Conservation (phyloP, 2,797 vertebrate genomes). For the Danionella dracula region DNA sequence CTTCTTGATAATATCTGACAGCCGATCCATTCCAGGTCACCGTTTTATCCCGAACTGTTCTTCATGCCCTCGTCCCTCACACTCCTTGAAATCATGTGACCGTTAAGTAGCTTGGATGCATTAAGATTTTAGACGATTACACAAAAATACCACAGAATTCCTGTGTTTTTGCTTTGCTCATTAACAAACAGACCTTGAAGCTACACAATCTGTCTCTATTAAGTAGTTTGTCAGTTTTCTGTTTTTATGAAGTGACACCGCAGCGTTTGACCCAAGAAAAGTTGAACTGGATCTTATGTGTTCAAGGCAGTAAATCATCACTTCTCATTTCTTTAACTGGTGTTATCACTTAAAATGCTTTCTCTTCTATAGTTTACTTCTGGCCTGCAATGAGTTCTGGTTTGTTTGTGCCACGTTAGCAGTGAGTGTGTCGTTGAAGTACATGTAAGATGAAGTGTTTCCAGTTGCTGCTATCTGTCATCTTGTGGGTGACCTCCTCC, state of each 20-base stretch:
- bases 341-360: conserved; percentile 11
- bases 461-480: conserved; percentile 44
- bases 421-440: background rate
- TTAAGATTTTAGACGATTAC: background rate
- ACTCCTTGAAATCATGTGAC: background rate
- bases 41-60: conserved; percentile 48
- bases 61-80: conserved; percentile 50
- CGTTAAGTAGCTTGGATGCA: background rate
- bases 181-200: background rate
- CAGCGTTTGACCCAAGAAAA: conserved; percentile 15
- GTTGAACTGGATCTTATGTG: conserved; percentile 2
- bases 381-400: background rate
- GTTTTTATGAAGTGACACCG: conserved; percentile 16
- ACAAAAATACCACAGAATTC: background rate
- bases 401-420: conserved; percentile 1
- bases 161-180: background rate
- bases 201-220: conserved; percentile 13
- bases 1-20: conserved; percentile 74
- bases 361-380: background rate
- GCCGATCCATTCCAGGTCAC: conserved; percentile 53
- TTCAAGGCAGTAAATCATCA: background rate
- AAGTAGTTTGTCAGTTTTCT: background rate
- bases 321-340: background rate
- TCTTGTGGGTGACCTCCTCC: background rate
- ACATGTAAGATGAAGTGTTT: conserved; percentile 19